Evolutionary conservation across 1,140 invertebrate species (phyloP), one percentile per base, ranked within the genome.

Genomic region (Calliphora vicina): DNA sequence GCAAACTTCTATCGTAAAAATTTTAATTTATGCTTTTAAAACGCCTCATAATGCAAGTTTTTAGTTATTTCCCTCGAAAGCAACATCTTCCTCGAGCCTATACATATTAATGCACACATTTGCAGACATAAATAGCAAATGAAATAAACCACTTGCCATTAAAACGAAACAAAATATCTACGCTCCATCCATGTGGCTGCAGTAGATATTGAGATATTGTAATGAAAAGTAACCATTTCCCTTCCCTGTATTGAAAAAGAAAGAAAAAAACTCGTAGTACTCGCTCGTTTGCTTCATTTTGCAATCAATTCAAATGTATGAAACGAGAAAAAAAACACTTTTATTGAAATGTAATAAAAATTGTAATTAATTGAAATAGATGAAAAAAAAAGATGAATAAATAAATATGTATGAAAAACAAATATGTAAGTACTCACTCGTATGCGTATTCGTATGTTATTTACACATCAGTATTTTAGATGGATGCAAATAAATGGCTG

Each of bases 341-440:
- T 23, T 78, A 78, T 78, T 78, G 74, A 78, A 78, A 43, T 78
- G 74, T 78, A 78, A 78, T 78, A 78, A 78, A 78, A 78, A 78
- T 78, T 78, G 35, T 23, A 78, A 78, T 78, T 78, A 78, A 78
- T 78, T 78, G 74, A 78, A 78, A 78, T 78, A 78, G 74, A 43
- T 45, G 74, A 20, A 74, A 35, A 74, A 35, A 74, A 35, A 27
- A 72, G 25, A n/a, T n/a, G n/a, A n/a, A n/a, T n/a, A n/a, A n/a
- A n/a, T n/a, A n/a, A 26, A 26, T 26, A 72, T 25, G 15, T 72
- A 13, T 72, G 71, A 13, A 72, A 72, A 26, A 26, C 71, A 72
- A 72, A 26, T 72, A 26, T 17, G 13, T n/a, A n/a, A n/a, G n/a
- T n/a, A n/a, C n/a, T n/a, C n/a, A n/a, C n/a, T n/a, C n/a, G n/a